Conservation (phyloP, 2,888 invertebrate genomes). For the Tuta absoluta region DNA sequence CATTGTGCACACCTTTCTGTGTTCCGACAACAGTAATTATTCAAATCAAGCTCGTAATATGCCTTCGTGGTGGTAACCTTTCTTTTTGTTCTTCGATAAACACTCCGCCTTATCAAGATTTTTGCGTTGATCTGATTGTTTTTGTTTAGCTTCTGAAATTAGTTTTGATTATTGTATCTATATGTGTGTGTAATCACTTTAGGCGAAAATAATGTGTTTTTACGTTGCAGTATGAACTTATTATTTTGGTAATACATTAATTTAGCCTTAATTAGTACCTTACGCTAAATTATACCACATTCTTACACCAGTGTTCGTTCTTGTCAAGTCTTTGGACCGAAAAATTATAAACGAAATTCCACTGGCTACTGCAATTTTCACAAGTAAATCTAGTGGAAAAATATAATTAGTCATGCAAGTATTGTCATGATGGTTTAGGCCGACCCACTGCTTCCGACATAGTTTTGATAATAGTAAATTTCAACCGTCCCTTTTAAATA, state of each 20-base stretch:
- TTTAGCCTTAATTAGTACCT: too few species aligned
- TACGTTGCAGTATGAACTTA: background rate
- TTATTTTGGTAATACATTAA: background rate
- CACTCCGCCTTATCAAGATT: constrained; percentile 51
- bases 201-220: background rate
- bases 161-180: constrained; percentile 9
- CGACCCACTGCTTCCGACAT: background rate
- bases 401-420: constrained; percentile 19
- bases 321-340: background rate
- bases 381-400: constrained; percentile 19
- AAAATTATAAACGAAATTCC: constrained; percentile 15
- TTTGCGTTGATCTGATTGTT: constrained; percentile 37
- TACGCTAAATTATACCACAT: background rate
- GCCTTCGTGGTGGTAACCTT: constrained; percentile 50
- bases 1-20: constrained; percentile 48
- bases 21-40: constrained; percentile 62
- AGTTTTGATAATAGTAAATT: background rate
- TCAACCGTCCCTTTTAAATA: constrained; percentile 3
- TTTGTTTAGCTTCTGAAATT: constrained; percentile 22
- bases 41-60: constrained; percentile 58
- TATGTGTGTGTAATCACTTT: background rate
- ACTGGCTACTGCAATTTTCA: background rate
- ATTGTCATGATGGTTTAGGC: background rate
- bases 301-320: background rate
- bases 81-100: constrained; percentile 49